A percentile compares a stretch with the other conserved stretches of the same genome.
These are phyloP conservation scores for Sinella curviseta DNA, from an alignment of 1,140 invertebrate species.

Conservation along the genomic window DNA sequence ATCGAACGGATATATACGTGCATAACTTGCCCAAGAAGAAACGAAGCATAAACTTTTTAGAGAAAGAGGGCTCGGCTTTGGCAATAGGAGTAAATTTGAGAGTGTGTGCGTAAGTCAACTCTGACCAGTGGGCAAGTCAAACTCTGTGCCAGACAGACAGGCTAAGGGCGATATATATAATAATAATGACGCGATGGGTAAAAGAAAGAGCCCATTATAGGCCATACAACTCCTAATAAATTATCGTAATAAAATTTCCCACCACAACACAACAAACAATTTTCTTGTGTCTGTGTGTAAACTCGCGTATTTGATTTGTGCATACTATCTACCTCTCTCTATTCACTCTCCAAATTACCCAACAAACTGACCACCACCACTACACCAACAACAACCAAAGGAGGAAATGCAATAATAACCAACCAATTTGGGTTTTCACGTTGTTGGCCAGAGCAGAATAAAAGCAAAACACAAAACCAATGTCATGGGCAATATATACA, in stretches of 20 bases:
- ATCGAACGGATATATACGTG: too few relatives aligned
- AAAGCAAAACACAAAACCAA: not conserved
- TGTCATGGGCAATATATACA: not conserved
- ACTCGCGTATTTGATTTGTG: not conserved
- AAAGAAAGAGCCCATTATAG: conserved; percentile 16
- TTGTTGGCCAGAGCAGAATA: too few relatives aligned
- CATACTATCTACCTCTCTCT: not conserved
- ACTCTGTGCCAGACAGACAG: conserved; percentile 13
- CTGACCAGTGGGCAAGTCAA: not conserved
- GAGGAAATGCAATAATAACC: conserved; percentile 13
- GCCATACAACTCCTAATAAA: conserved; percentile 13
- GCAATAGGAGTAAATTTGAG: too few relatives aligned
- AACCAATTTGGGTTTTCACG: not conserved
- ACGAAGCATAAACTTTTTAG: not conserved
- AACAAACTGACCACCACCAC: conserved; percentile 5
- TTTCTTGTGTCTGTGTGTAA: not conserved
- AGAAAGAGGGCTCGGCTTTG: conserved; percentile 1
- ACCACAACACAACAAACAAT: not conserved
- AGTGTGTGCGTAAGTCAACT: too few relatives aligned
- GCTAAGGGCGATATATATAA: conserved; percentile 8
- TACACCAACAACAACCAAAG: not conserved
- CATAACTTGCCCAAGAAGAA: too few relatives aligned
- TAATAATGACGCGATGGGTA: not conserved
- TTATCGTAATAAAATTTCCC: conserved; percentile 20
- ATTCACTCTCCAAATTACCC: not conserved